A percentile compares a stretch with the other conserved stretches of the same genome.
Conservation (phyloP, 2,888 invertebrate genomes). For the Himalopsyche tibetana region DNA sequence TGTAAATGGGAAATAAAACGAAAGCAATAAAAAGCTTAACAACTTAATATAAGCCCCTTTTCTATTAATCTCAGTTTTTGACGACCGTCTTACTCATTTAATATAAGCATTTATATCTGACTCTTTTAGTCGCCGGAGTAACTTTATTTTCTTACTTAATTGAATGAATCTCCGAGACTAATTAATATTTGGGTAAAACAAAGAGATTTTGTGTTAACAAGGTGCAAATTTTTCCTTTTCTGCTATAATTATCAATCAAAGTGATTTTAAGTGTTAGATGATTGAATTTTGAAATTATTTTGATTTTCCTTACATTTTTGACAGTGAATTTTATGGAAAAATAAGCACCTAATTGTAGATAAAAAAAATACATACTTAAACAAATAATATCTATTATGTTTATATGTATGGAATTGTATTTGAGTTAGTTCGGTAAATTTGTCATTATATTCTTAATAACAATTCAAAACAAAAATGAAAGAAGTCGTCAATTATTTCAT, state of each 20-base stretch:
- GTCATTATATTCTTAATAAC: too few species aligned
- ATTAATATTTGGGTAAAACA: constrained; percentile 31
- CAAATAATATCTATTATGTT: too few species aligned
- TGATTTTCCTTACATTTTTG: too few species aligned
- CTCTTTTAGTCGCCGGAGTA: constrained; percentile 31
- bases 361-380: too few species aligned
- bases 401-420: too few species aligned
- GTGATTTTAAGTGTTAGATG: background rate
- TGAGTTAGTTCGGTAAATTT: too few species aligned
- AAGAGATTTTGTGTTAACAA: constrained; percentile 34
- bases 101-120: constrained; percentile 29
- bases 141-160: constrained; percentile 33
- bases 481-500: too few species aligned
- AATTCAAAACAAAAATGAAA: too few species aligned
- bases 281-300: too few species aligned
- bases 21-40: constrained; percentile 38
- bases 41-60: constrained; percentile 42
- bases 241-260: background rate
- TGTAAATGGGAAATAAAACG: constrained; percentile 38
- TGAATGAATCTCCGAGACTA: constrained; percentile 23
- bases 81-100: constrained; percentile 32
- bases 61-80: constrained; percentile 43
- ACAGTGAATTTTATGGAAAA: too few species aligned
- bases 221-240: constrained; percentile 13
- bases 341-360: too few species aligned